Base-by-base conservation (phyloP, 1,140 invertebrate genomes). In the Zaprionus ghesquierei region DNA sequence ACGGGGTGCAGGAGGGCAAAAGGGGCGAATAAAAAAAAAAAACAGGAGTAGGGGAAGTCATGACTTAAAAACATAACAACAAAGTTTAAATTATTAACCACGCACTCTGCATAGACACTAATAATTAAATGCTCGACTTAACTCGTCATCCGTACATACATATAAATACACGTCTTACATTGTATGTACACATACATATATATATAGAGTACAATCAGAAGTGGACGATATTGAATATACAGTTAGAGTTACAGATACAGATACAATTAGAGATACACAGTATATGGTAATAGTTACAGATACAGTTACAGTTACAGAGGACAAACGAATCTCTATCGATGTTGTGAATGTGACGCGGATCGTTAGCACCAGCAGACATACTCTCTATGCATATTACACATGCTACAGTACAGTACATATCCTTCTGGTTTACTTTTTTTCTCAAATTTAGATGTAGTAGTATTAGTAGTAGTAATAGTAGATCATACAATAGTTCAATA, bases 61-160 rank as follows among this genome's bases (percentile, higher is more conserved):
- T 60, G 55, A 73, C 81, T 82, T 82, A 85, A 82, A 82, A 82
- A 82, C 77, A 82, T 82, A 82, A 85, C 80, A 82, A 82, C 80
- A 82, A 82, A 79, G 51, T 75, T 61, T 31, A 56, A 65, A 54
- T 49, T 68, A 61, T n/a, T 31, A 60, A 20, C 6, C 12, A 22
- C 31, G 33, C n/a, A n/a, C 13, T 38, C 31, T 41, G 15, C 33
- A 60, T 25, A 62, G 44, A 59, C 59, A 54, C 33, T n/a, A 46
- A 22, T 46, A 20, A 20, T 46, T 46, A 46, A 46, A 62, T 69
- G 65, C 65, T 69, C 38, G 56, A 23, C 56, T 61, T 12, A 65
- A 18, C 63, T 23, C 15, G 58, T 23, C 15, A 65, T 54, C 35
- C 6, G 44, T 5, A 23, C 58, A 58, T 22, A 27, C 15, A 41